Conservation (phyloP, 1,140 invertebrate genomes). For the Conus ventricosus region DNA sequence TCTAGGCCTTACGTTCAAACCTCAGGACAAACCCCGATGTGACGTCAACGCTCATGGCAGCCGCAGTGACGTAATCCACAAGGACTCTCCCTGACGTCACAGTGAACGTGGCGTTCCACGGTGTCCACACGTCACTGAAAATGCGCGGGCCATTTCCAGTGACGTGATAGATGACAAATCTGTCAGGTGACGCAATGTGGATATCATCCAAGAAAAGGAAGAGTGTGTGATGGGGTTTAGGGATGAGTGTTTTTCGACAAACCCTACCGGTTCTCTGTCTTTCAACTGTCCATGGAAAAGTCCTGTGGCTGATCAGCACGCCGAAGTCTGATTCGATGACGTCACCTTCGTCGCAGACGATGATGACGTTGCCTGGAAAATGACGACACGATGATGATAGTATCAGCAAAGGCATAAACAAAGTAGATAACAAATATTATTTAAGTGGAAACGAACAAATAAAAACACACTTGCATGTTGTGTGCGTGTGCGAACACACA, state of each 20-base stretch:
- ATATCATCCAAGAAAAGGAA: not conserved
- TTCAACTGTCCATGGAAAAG: not conserved
- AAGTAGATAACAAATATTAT: too few species aligned
- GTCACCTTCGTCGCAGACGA: not conserved
- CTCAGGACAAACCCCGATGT: not conserved
- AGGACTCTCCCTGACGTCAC: slow-evolving; percentile 21
- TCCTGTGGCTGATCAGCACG: not conserved
- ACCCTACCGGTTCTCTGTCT: not conserved
- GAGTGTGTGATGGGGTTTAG: not conserved
- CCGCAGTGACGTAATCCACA: slow-evolving; percentile 4
- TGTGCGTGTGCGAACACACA: too few species aligned
- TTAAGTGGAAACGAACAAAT: too few species aligned
- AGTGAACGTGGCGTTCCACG: not conserved
- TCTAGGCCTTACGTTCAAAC: slow-evolving; percentile 10
- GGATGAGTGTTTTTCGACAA: not conserved
- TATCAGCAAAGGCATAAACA: too few species aligned
- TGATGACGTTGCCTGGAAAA: slow-evolving; percentile 12
- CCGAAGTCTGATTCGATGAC: not conserved
- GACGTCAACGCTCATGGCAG: not conserved
- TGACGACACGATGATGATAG: too few species aligned
- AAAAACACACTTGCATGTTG: too few species aligned
- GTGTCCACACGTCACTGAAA: not conserved
- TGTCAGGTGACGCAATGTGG: not conserved
- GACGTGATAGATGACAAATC: not conserved
- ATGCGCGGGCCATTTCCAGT: not conserved